Conservation (phyloP, 2,113 vertebrate genomes). For the Circaetus gallicus region DNA sequence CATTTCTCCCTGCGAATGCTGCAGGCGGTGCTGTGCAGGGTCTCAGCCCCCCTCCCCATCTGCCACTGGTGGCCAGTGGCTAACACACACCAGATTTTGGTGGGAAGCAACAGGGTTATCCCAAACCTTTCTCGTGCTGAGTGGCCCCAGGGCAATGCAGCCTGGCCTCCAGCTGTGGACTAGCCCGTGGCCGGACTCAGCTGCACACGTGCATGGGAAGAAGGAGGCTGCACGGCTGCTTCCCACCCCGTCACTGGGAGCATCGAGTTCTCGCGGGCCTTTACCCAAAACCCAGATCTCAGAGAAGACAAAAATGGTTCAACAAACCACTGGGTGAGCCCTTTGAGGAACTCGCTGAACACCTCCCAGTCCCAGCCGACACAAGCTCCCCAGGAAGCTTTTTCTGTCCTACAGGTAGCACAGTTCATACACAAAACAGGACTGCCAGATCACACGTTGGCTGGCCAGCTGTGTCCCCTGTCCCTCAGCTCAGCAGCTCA, state of each 20-base stretch:
- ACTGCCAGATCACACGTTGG: neutral
- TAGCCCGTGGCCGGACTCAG: neutral
- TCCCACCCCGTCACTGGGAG: neutral
- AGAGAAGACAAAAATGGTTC: neutral
- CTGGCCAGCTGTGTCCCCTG: neutral
- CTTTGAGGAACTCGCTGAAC: neutral
- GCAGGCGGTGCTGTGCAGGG: neutral
- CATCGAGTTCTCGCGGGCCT: rapidly evolving
- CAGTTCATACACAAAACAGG: neutral
- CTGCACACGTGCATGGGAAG: neutral
- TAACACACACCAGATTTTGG: neutral
- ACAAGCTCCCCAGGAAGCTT: neutral
- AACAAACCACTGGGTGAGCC: neutral
- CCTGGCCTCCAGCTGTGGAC: neutral
- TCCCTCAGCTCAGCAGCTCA: neutral
- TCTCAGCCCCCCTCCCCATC: neutral
- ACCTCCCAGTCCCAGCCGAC: neutral
- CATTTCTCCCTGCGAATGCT: neutral
- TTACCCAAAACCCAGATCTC: neutral
- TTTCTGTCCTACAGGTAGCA: neutral
- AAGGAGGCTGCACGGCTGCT: neutral
- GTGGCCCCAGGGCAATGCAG: neutral
- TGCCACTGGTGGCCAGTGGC: neutral
- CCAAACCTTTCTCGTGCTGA: neutral
- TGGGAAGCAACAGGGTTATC: neutral